A percentile compares a stretch with the other conserved stretches of the same genome.
phyloP scores from a whole-genome alignment of 2,888 invertebrate genomes.

The Acanthosepion esculentum region DNA sequence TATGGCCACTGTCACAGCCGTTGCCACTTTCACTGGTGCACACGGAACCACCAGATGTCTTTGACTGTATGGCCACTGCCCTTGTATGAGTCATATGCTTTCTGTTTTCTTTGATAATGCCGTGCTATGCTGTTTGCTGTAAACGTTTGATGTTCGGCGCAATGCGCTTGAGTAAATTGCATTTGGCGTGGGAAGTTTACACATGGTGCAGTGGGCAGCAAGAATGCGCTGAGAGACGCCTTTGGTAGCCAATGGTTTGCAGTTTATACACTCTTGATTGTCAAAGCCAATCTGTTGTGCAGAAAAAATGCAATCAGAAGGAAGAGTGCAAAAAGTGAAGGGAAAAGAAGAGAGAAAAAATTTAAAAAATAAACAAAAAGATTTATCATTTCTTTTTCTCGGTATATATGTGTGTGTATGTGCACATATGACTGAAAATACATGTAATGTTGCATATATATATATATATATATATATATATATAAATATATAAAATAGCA shows the following conservation, averaged over 20 bases:
- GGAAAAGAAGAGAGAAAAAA: neutral
- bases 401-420: neutral
- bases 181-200: neutral
- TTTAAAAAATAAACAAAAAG: neutral
- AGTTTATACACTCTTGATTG: slow-evolving; percentile 17
- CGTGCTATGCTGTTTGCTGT: neutral
- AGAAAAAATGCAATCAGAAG: neutral
- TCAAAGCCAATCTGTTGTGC: neutral
- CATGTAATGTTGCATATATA: no score
- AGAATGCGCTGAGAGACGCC: slow-evolving; percentile 1
- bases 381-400: neutral
- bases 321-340: neutral
- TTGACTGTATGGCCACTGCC: neutral
- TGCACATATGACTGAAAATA: neutral
- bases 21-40: neutral
- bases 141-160: neutral
- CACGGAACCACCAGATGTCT: slow-evolving; percentile 18
- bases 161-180: neutral
- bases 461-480: no score
- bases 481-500: no score
- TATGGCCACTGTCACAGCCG: slow-evolving; percentile 13
- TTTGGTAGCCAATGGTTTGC: slow-evolving; percentile 4
- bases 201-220: slow-evolving; percentile 12
- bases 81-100: neutral
- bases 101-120: neutral